Evolutionary conservation across 2,797 vertebrate species (phyloP).

Genomic region (Cuniculus paca): DNA sequence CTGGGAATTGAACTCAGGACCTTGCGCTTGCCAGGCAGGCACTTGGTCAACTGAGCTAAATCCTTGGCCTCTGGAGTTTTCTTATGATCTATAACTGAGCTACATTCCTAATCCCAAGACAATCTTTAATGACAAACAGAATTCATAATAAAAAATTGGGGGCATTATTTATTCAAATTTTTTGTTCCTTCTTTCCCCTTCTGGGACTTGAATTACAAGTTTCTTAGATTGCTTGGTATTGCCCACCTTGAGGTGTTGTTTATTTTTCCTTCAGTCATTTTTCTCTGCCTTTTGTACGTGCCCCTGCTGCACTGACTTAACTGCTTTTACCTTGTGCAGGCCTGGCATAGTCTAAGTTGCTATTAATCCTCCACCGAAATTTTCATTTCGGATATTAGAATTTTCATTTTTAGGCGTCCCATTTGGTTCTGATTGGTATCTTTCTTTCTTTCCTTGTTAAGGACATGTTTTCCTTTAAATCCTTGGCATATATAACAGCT

Average conservation of each 20-base stretch:
- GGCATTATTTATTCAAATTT: constrained; percentile 42
- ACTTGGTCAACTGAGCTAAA: too few relatives aligned
- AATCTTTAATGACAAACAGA: constrained; percentile 48
- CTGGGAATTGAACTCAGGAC: too few relatives aligned
- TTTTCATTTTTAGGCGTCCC: constrained; percentile 40
- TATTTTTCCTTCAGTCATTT: neutral
- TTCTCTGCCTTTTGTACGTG: constrained; percentile 26
- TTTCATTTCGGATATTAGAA: constrained; percentile 18
- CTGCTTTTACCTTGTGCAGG: neutral
- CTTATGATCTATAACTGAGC: neutral
- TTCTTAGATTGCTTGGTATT: neutral
- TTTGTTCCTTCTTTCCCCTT: neutral
- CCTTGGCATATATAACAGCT: constrained; percentile 6
- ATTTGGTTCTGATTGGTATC: neutral
- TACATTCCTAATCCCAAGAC: neutral
- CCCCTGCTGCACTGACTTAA: neutral
- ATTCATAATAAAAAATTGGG: neutral
- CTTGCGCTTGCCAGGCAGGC: too few relatives aligned
- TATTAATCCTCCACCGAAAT: neutral
- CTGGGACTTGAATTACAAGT: neutral
- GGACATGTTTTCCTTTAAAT: constrained; percentile 50
- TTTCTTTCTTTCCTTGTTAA: constrained; percentile 56
- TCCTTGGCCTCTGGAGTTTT: neutral
- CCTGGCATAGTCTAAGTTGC: neutral
- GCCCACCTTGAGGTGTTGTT: neutral